phyloP scores from a whole-genome alignment of 1,140 invertebrate species.

The Drosophila hydei region DNA sequence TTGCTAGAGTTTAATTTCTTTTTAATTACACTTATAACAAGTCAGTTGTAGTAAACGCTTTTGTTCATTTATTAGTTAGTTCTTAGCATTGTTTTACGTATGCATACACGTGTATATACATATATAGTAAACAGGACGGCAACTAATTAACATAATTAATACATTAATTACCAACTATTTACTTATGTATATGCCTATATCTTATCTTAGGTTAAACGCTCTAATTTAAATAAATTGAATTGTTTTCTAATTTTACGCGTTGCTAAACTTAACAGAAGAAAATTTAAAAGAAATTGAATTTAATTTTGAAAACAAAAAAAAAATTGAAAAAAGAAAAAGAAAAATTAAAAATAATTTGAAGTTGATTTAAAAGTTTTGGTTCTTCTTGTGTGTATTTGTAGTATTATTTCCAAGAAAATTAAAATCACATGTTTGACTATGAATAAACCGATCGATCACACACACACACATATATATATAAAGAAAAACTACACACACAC shows the following conservation, averaged over 20 bases:
- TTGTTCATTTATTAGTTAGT: constrained; percentile 37
- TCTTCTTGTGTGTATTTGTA: constrained; percentile 65
- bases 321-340: not conserved
- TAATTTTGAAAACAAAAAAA: constrained; percentile 23
- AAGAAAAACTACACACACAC: constrained; percentile 2
- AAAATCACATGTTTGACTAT: constrained; percentile 52
- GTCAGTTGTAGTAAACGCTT: constrained; percentile 72
- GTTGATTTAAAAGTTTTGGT: constrained; percentile 45
- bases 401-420: constrained; percentile 76
- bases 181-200: constrained; percentile 50
- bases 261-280: constrained; percentile 53
- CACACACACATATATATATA: not conserved
- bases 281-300: constrained; percentile 38
- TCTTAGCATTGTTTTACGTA: constrained; percentile 53
- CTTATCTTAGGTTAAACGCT: constrained; percentile 55
- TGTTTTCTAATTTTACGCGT: constrained; percentile 80
- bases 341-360: constrained; percentile 37
- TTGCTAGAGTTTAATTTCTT: constrained; percentile 72
- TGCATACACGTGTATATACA: constrained; percentile 72
- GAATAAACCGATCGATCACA: constrained; percentile 23
- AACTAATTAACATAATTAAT: constrained; percentile 45
- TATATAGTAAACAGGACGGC: constrained; percentile 55
- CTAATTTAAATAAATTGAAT: constrained; percentile 77
- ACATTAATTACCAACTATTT: constrained; percentile 24
- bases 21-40: constrained; percentile 63